Evolutionary conservation across 92 coral and sea anemone species (phyloP), one percentile per base, ranked within the genome.

Genomic region (Phenganax subtilis): DNA sequence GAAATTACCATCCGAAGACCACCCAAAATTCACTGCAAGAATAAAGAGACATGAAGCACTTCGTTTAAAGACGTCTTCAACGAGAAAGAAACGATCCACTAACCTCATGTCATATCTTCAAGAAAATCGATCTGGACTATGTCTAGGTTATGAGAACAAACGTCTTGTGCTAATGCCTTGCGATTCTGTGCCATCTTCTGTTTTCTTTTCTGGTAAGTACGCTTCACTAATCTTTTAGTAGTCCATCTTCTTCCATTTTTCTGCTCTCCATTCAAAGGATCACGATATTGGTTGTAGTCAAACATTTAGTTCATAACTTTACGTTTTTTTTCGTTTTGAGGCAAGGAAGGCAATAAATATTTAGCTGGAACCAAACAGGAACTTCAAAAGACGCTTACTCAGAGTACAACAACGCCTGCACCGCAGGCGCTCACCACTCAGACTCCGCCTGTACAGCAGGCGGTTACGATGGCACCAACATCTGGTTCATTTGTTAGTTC

Each of bases 141-240:
- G 73, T 25, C 31, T 68, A 10, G 73, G 73, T 30, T 68, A 29
- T 68, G n/a, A 30, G 0, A 27, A 68, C 54, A 68, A 29, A 30
- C 73, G 16, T 10, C n/a, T 68, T 15, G 20, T 29, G 16, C 73
- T 68, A 6, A 68, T 68, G 73, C 54, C 73, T 30, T 68, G 73
- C 30, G 12, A 68, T 30, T 68, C 73, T 16, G 53, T 68, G n/a
- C 73, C 73, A 68, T 68, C 73, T 68, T 68, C 73, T 68, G 73
- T 68, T 68, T 0, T 30, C 53, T 30, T 68, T 30, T 68, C 12
- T 68, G 73, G 73, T 68, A 11, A 29, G 73, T 28, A 3, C 25
- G 14, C 25, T 28, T 7, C 3, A 61, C 5, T 12, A 1, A 12
- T 61, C 28, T 15, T 59, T 12, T 7, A 7, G 25, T 7, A 0